Base-by-base conservation (phyloP, 2,888 invertebrate species). In the Allygus modestus region DNA sequence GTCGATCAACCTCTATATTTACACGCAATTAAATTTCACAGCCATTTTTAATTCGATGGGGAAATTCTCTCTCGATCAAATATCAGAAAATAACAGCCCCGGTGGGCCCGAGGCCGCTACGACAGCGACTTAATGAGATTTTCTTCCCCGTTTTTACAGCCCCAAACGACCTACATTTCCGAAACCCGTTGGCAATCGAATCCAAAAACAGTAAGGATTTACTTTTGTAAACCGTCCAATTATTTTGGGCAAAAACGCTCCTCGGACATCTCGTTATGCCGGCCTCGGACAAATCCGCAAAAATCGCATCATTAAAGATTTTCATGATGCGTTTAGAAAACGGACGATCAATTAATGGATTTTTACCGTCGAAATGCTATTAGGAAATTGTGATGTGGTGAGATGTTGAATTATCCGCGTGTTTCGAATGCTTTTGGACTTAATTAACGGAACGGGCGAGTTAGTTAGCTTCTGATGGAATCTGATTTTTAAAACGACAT, bases 81-180 rank as follows among this genome's bases (percentile, higher is more conserved):
- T 77, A 77, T 77, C 77, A 77, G 77, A 43, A 77, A 77, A 77
- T 77, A 77, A 77, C 77, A 77, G 77, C 28, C 46, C 20, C 37
- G 15, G 20, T 15, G 31, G 37, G 31, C 31, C 7, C 17, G 31
- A 20, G 61, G 61, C 33, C 37, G n/a, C 9, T 2, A 20, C 9
- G 20, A 20, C 71, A 23, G 41, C 2, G 4, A 37, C 11, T 2
- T 71, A 71, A 71, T 71, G 71, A 41, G 71, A 41, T 37, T 71
- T 71, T 71, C 71, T 71, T 77, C 75, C 41, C 4, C 0, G n/a
- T 12, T 17, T 77, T 43, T 77, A 15, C 11, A 12, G 1, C 11
- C 26, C 23, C 26, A 12, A 28, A 28, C 37, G 75, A 46, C 75
- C 75, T 41, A 77, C 75, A 73, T 73, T 77, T 51, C 11, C 28